phyloP scores from a whole-genome alignment of 1,140 invertebrate genomes.

The Homarus americanus region DNA sequence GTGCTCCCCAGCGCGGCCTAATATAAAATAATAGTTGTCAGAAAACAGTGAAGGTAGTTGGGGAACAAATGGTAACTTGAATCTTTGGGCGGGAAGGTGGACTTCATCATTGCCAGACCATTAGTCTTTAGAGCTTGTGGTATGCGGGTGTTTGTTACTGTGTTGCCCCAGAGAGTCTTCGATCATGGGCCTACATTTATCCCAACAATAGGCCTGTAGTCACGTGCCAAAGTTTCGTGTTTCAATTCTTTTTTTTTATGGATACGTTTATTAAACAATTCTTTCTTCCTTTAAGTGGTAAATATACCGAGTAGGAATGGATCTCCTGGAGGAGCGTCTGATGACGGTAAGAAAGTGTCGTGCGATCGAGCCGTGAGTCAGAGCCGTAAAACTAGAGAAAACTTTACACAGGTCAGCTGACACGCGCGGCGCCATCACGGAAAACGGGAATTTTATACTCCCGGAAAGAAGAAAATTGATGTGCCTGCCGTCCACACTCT shows the following conservation, averaged over 20 bases:
- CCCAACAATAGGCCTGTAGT: not conserved
- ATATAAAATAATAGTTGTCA: constrained; percentile 13
- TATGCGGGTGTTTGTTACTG: not conserved
- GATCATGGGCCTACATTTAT: not conserved
- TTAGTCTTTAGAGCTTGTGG: not conserved
- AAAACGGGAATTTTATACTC: constrained; percentile 53
- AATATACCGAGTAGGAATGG: too few species aligned
- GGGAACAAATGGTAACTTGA: too few species aligned
- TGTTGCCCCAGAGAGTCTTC: not conserved
- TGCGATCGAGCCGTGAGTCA: not conserved
- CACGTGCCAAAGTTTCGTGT: not conserved
- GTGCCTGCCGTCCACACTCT: not conserved
- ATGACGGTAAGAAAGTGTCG: not conserved
- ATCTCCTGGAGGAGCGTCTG: too few species aligned
- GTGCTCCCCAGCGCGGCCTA: constrained; percentile 19
- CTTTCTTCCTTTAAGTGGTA: too few species aligned
- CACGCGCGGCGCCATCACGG: constrained; percentile 3
- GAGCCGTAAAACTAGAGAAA: constrained; percentile 11
- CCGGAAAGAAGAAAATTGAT: constrained; percentile 40
- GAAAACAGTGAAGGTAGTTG: not conserved
- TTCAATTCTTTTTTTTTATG: not conserved
- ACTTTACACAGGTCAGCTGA: not conserved
- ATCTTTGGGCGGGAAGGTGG: too few species aligned
- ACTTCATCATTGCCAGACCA: too few species aligned
- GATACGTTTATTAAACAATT: too few species aligned